These are phyloP conservation scores for Symphodus melops DNA, from an alignment of 2,113 vertebrate species.

Conservation along the genomic window DNA sequence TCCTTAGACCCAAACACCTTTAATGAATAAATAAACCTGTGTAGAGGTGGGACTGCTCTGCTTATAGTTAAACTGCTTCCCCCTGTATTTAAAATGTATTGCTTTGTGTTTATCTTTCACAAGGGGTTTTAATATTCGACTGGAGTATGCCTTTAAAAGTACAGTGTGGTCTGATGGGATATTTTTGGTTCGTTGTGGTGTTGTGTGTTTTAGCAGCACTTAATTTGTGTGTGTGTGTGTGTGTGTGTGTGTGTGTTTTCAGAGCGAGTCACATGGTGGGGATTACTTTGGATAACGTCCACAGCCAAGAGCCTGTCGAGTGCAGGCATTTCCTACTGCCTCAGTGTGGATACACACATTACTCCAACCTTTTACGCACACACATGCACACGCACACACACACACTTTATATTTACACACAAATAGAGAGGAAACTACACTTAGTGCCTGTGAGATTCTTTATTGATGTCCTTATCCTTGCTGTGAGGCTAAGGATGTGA, in stretches of 20 bases:
- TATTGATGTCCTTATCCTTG: slow-evolving; percentile 45
- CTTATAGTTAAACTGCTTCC: background rate
- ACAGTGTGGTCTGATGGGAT: slow-evolving; percentile 35
- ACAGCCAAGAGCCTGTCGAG: slow-evolving; percentile 59
- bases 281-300: slow-evolving; percentile 67
- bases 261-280: slow-evolving; percentile 54
- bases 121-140: slow-evolving; percentile 23
- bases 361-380: slow-evolving; percentile 3
- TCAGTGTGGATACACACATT: slow-evolving; percentile 17
- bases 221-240: slow-evolving; percentile 19
- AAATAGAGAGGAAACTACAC: slow-evolving; percentile 24
- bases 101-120: slow-evolving; percentile 11
- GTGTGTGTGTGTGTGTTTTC: slow-evolving; percentile 5
- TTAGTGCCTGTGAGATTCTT: slow-evolving; percentile 41
- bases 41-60: background rate
- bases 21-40: background rate
- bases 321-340: slow-evolving; percentile 52
- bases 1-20: background rate
- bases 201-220: slow-evolving; percentile 16
- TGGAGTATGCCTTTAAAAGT: slow-evolving; percentile 29
- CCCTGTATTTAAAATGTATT: background rate
- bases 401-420: background rate
- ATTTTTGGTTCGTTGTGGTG: slow-evolving; percentile 41
- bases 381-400: slow-evolving; percentile 6
- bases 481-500: slow-evolving; percentile 36